Evolutionary conservation across 2,113 vertebrate genomes (phyloP).

Genomic region (Acanthisitta chloris): DNA sequence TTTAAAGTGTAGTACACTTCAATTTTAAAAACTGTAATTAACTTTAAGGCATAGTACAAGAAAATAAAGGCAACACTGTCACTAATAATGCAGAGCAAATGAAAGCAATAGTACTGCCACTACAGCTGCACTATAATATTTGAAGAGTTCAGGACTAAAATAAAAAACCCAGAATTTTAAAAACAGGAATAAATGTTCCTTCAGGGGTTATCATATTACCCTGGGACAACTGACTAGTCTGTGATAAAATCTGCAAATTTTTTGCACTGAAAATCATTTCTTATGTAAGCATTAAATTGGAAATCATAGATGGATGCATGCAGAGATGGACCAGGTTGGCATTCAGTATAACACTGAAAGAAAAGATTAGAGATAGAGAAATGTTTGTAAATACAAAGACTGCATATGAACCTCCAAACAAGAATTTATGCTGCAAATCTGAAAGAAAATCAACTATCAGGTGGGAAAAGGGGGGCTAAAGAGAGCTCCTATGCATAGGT

Average conservation of each 20-base stretch:
- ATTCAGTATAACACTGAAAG: not conserved
- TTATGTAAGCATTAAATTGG: not conserved
- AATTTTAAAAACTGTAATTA: too few relatives aligned
- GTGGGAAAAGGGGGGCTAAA: fast-evolving
- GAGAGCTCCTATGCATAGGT: not conserved
- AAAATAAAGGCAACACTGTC: not conserved
- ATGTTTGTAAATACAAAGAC: not conserved
- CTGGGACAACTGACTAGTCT: not conserved
- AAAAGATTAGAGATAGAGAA: not conserved
- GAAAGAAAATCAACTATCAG: not conserved
- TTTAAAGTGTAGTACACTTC: too few relatives aligned
- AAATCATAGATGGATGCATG: not conserved
- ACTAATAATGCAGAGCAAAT: not conserved
- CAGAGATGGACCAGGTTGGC: not conserved
- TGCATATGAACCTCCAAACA: not conserved
- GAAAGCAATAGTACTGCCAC: not conserved
- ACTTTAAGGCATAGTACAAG: not conserved
- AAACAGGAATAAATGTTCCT: not conserved
- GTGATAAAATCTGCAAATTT: not conserved
- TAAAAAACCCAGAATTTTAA: not conserved
- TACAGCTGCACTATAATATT: not conserved
- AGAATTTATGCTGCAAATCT: not conserved
- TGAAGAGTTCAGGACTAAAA: not conserved
- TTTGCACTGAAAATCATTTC: not conserved
- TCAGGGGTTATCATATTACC: not conserved